Evolutionary conservation across 2,113 vertebrate species (phyloP), one percentile per base, ranked within the genome.

Genomic region (Arenaria interpres): DNA sequence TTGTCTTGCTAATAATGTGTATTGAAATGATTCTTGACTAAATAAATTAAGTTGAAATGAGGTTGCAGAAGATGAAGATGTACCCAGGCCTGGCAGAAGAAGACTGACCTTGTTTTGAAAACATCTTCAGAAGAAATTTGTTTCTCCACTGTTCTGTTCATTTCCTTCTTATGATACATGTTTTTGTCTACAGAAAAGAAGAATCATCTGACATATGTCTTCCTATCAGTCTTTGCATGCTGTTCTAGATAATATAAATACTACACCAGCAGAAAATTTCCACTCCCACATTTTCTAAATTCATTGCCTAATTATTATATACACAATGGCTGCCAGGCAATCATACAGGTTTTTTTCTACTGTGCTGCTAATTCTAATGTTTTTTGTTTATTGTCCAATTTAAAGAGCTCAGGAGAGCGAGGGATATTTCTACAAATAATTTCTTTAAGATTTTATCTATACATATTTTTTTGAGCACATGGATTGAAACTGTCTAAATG

Each of bases 381-480:
- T 15, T 68, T 86, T 93, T 90, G 8, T 75, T 85, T 67, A 71
- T 72, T 8, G 16, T 67, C 22, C 54, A 67, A 64, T 82, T 90
- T 94, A 85, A 50, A 89, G 41, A 66, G 13, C 37, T 80, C 50
- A 54, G 30, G 14, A 88, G 41, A 85, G 18, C 78, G 24, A 30
- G 3, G 6, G 63, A n/a, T 41, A 66, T 64, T 92, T 93, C 32
- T 71, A 45, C 32, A 50, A 91, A 85, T 6, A 81, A 81, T 82
- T 51, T n/a, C 7, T 95, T 93, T 81, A 46, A 41, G 62, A 18
- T 2, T 56, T 81, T 6, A 45, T 78, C 10, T 39, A 5, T 56
- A 17, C 13, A 30, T 0, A 0, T 13, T 51, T 7, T 28, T 33
- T 84, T 32, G 33, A 80, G 16, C 7, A 32, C 3, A 7, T 1